Evolutionary conservation across 92 coral and sea anemone genomes (phyloP).

Genomic region (Parazoanthus darwini): DNA sequence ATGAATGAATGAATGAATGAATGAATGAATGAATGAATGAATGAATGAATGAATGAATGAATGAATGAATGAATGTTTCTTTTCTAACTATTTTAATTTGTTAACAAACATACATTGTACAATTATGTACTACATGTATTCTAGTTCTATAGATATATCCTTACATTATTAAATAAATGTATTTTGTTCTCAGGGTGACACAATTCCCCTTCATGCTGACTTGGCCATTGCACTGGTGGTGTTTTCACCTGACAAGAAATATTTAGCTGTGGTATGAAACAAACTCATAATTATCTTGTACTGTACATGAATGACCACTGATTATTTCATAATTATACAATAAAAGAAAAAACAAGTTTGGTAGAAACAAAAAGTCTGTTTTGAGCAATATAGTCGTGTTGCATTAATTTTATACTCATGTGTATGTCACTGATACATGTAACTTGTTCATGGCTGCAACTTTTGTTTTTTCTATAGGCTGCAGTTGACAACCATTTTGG

Average conservation of each 20-base stretch:
- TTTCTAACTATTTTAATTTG: too few species aligned
- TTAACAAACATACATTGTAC: too few species aligned
- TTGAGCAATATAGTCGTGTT: too few species aligned
- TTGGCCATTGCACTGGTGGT: constrained; percentile 81
- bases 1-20: too few species aligned
- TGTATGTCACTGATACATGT: too few species aligned
- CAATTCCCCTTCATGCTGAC: constrained; percentile 72
- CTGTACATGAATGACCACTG: neutral
- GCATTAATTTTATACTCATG: too few species aligned
- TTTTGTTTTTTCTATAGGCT: constrained; percentile 48
- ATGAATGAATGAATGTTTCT: too few species aligned
- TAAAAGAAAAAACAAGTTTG: too few species aligned
- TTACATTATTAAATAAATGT: neutral
- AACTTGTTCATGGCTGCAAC: neutral
- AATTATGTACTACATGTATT: too few species aligned
- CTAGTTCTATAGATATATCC: neutral
- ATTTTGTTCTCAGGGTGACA: constrained; percentile 43
- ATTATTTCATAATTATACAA: neutral
- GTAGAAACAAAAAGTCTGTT: too few species aligned
- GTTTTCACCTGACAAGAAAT: constrained; percentile 66
- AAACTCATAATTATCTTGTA: neutral
- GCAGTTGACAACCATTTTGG: constrained; percentile 89
- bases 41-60: too few species aligned
- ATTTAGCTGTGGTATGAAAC: constrained; percentile 75
- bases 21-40: too few species aligned